phyloP scores from a whole-genome alignment of 2,888 invertebrate species.

The Petrolisthes cinctipes region DNA sequence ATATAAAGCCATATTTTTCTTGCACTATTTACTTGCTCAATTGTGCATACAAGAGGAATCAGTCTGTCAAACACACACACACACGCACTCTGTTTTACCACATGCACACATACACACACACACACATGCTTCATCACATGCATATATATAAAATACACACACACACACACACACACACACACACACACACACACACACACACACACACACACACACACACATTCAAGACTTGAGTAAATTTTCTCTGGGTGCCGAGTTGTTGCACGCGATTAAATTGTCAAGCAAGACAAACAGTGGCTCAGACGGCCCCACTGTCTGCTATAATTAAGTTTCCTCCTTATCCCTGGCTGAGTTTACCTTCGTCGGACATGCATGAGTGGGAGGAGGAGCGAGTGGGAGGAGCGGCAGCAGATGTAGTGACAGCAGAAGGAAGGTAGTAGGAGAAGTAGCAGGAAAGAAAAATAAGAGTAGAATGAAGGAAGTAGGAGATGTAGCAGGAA shows the following conservation, averaged over 20 bases:
- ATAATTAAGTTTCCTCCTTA: constrained; percentile 18
- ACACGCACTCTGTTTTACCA: neutral
- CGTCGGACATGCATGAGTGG: constrained; percentile 10
- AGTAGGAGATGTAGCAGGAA: too few relatives aligned
- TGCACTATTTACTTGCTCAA: too few relatives aligned
- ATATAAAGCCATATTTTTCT: too few relatives aligned
- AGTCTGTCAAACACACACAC: too few relatives aligned
- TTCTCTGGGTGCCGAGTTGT: neutral
- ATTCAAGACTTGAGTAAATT: constrained; percentile 7
- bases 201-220: neutral
- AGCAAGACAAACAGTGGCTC: constrained; percentile 12
- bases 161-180: constrained; percentile 1
- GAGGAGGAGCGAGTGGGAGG: neutral
- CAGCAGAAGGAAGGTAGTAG: too few relatives aligned
- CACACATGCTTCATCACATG: too few relatives aligned
- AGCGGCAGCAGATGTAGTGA: neutral
- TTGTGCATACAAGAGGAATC: too few relatives aligned
- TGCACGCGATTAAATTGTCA: constrained; percentile 10
- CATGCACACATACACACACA: neutral
- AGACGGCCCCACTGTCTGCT: constrained; percentile 3
- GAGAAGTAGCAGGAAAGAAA: too few relatives aligned
- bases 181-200: neutral
- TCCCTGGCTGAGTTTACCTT: constrained; percentile 8
- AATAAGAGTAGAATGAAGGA: too few relatives aligned
- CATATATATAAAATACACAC: too few relatives aligned